Percentiles rank a stretch among this genome's conserved stretches.
Evolutionary conservation across 2,888 invertebrate species (phyloP).

Genomic region (Lasioglossum leucozonium): DNA sequence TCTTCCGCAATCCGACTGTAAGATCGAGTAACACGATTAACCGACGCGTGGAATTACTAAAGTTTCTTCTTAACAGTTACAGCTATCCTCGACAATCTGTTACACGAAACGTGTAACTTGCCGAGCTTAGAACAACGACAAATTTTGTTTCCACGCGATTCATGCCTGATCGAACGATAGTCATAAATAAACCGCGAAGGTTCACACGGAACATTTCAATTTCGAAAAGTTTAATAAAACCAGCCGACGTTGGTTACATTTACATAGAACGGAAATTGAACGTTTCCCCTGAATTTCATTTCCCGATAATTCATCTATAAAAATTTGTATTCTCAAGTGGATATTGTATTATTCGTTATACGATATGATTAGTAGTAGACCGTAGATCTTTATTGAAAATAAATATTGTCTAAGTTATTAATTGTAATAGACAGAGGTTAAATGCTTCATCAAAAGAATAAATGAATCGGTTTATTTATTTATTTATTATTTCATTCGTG

Average conservation of each 20-base stretch:
- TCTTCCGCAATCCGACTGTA: slow-evolving; percentile 11
- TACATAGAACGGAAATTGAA: not conserved
- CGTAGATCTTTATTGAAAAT: too few species aligned
- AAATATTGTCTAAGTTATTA: too few species aligned
- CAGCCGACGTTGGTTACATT: not conserved
- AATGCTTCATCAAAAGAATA: too few species aligned
- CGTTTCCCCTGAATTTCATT: not conserved
- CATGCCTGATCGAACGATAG: not conserved
- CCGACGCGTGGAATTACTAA: not conserved
- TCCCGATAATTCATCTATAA: too few species aligned
- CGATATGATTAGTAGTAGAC: too few species aligned
- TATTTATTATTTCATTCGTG: too few species aligned
- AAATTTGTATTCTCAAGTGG: too few species aligned
- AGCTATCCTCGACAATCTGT: slow-evolving; percentile 28
- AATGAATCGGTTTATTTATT: too few species aligned
- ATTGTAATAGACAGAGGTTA: too few species aligned
- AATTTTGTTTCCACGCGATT: not conserved
- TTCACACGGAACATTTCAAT: not conserved
- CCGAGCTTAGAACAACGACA: not conserved
- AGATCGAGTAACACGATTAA: slow-evolving; percentile 12
- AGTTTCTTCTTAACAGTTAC: slow-evolving; percentile 10
- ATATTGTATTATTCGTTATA: too few species aligned
- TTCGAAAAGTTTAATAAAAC: not conserved
- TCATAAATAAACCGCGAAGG: not conserved
- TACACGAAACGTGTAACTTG: not conserved